Evolutionary conservation across 1,140 invertebrate species (phyloP), one percentile per base, ranked within the genome.

Genomic region (Scaptomyza graminum): DNA sequence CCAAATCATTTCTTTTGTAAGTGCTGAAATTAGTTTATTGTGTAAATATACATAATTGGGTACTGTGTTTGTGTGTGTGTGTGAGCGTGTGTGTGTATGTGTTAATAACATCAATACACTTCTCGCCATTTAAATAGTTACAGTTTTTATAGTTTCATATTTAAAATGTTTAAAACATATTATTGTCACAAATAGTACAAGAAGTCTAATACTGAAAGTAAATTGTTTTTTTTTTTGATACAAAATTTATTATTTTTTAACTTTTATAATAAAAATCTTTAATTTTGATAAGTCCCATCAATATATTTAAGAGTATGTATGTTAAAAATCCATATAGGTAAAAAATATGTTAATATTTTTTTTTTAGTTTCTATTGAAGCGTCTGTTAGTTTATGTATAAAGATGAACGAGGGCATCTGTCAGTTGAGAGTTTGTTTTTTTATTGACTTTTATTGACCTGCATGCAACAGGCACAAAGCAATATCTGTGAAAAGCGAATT

Each of bases 21-120:
- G 18, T 55, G 50, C 51, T 50, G 15, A 55, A 67, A 67, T 67
- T 56, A 65, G 54, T 65, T 65, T 57, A 60, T 82, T 82, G 74
- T 65, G 60, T 62, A 82, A 82, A 81, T 74, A 82, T 18, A 18
- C 18, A 18, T 50, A 57, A 11, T 9, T 47, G 18, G 12, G 18
- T 31, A 25, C 8, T 12, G 28, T n/a, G 28, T 31, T 3, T 31
- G 1, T 7, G 7, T 6, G 8, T 34, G 8, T 9, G 28, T 31
- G 28, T 31, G 7, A 0, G 7, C 1, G 8, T 34, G 8, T 31
- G 28, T 31, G 5, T 4, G 31, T 8, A 34, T 34, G 31, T 34
- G 7, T 34, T 9, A 2, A 9, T 34, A 34, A 34, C 31, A 57
- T 46, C 16, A 41, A 47, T 55, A 31, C 39, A 52, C 3, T 31